Percentiles rank a stretch among this genome's conserved stretches.
Conservation (phyloP, 2,113 vertebrate species). For the Plecotus auritus region DNA sequence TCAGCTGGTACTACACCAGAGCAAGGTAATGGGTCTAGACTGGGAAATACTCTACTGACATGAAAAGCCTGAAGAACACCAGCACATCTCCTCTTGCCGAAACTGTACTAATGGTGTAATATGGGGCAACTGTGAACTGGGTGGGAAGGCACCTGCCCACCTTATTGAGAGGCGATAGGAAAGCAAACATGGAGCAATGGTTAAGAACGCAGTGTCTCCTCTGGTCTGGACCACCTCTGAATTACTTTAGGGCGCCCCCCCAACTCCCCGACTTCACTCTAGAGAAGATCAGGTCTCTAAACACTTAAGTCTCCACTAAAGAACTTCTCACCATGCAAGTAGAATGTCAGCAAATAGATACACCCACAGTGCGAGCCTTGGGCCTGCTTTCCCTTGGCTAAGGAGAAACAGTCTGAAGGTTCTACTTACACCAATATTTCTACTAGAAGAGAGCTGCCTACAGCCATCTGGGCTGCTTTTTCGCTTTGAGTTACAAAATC, state of each 20-base stretch:
- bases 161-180: not conserved
- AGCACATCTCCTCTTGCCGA: not conserved
- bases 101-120: not conserved
- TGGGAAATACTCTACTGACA: not conserved
- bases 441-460: not conserved
- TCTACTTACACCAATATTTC: not conserved
- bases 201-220: not conserved
- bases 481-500: not conserved
- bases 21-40: not conserved
- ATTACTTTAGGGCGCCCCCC: not conserved
- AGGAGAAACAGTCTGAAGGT: not conserved
- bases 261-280: not conserved
- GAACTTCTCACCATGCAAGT: not conserved
- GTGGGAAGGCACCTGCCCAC: not conserved
- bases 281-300: not conserved
- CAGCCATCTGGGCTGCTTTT: not conserved
- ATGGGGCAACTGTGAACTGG: not conserved
- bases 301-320: not conserved
- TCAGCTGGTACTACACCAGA: not conserved
- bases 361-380: not conserved
- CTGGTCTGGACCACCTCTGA: not conserved
- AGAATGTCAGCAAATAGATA: not conserved
- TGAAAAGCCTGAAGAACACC: not conserved
- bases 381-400: not conserved
- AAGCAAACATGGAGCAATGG: not conserved